Evolutionary conservation across 2,888 invertebrate genomes (phyloP), one percentile per base, ranked within the genome.

Genomic region (Torymus texanus): DNA sequence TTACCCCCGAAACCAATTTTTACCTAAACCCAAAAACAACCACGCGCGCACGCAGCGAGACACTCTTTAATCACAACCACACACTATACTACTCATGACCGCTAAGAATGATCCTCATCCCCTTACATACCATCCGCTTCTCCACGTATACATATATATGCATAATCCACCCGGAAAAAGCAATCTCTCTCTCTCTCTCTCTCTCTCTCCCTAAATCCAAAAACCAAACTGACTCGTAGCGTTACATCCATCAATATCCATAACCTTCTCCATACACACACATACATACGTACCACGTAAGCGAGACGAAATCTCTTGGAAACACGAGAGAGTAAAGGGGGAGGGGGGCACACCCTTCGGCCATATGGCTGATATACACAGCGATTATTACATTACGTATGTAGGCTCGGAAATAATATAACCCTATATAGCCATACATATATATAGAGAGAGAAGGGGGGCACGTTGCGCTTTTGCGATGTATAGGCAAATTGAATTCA

Each of bases 331-430:
- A 18, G 21, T 18, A 21, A 65, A 14, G 16, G 63, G 16, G 51
- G n/a, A 18, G 16, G 50, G 16, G 65, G 24, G 41, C 2, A 14
- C 55, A 18, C 50, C 55, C 67, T 5, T 58, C 21, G 82, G 86
- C 88, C 90, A 90, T 90, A 90, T 90, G 90, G 89, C 88, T 79
- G 85, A 89, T 90, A 89, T 89, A 90, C 89, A 89, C 72, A 89
- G 87, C 82, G 85, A 90, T 90, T 90, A 90, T 90, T 90, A 88
- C 89, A 89, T 90, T 90, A 90, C 86, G 87, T 86, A 87, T 88
- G 88, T 88, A 88, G 85, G 86, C 84, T 84, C 84, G 85, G 85
- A 87, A 88, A 88, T 87, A 87, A 88, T 88, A 84, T 41, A 41
- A 41, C 41, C 41, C 41, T 41, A 41, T 41, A 41, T 41, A 41